Base-by-base conservation (phyloP, 2,797 vertebrate species). In the Anisognathus igniventris region DNA sequence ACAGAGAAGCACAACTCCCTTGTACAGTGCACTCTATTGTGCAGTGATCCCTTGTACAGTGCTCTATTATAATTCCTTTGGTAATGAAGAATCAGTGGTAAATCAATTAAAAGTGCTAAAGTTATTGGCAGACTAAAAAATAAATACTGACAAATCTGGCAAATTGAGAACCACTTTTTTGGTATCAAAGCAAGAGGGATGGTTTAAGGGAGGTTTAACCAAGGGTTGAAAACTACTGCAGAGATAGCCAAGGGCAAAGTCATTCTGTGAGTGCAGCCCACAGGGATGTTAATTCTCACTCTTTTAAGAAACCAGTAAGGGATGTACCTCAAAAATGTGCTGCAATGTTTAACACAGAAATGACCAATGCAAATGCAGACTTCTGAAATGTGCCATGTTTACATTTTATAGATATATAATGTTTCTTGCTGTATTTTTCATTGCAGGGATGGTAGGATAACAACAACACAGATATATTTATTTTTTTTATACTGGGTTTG, bases 21-120 rank as follows among this genome's bases (percentile, higher is more conserved):
- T 28, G 25, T 28, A 50, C 25, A 28, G 25, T 50, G 48, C 48
- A 39, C 7, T 66, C 47, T 24, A 10, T 56, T 56, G 54, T 56
- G 6, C 54, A 54, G 51, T 54, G 51, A n/a, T 54, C 31, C 6
- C 30, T n/a, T 21, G 30, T 54, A 22, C 51, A 56, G 2, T 39
- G 45, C 58, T 72, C 13, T 72, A 54, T 83, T 85, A 78, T 86
- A 2, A 0, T 30, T 73, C 25, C 89, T 88, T 60, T 31, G 51
- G 42, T 65, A 95, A 91, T 58, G 53, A 79, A 86, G 45, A 94
- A 82, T 80, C 54, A 62, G 73, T 61, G 28, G 65, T 73, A 93
- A 93, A 80, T 92, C 86, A 90, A 93, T 91, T 94, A 81, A 58
- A 82, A 92, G 40, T 82, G 54, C n/a, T 95, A 53, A 78, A 88